Conservation (phyloP, 2,797 vertebrate genomes). For the Rallus crepitans region DNA sequence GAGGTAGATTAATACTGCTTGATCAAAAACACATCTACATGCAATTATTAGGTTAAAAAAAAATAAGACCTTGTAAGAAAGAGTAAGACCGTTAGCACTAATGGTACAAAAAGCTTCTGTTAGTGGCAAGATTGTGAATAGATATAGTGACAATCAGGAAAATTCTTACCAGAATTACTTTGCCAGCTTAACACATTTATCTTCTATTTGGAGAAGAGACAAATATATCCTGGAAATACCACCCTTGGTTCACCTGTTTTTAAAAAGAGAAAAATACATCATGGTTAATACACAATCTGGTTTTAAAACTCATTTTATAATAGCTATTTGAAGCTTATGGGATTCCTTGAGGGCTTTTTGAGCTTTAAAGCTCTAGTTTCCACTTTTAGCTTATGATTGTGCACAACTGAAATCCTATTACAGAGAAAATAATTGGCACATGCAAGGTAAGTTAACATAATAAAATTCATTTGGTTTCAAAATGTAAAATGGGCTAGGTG, state of each 20-base stretch:
- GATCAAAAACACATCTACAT: not conserved
- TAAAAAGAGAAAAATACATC: not conserved
- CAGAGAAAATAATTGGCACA: not conserved
- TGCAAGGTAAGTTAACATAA: not conserved
- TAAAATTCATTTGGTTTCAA: not conserved
- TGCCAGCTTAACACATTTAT: constrained; percentile 72
- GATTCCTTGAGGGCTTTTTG: not conserved
- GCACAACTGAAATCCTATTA: not conserved
- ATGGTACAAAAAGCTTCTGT: not conserved
- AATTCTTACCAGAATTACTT: constrained; percentile 75
- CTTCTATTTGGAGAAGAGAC: constrained; percentile 25
- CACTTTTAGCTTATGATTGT: not conserved
- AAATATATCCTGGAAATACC: not conserved
- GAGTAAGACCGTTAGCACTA: not conserved
- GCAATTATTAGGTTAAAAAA: not conserved
- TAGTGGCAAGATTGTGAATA: not conserved
- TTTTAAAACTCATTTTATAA: not conserved
- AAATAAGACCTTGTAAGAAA: not conserved
- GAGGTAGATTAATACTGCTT: not conserved
- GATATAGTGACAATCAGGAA: not conserved
- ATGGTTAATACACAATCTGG: not conserved
- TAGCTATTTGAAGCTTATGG: not conserved
- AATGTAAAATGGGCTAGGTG: not conserved
- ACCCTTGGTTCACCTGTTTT: constrained; percentile 27
- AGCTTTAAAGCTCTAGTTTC: not conserved